Evolutionary conservation across 2,888 invertebrate species (phyloP).

Genomic region (Meteorus cinctellus): DNA sequence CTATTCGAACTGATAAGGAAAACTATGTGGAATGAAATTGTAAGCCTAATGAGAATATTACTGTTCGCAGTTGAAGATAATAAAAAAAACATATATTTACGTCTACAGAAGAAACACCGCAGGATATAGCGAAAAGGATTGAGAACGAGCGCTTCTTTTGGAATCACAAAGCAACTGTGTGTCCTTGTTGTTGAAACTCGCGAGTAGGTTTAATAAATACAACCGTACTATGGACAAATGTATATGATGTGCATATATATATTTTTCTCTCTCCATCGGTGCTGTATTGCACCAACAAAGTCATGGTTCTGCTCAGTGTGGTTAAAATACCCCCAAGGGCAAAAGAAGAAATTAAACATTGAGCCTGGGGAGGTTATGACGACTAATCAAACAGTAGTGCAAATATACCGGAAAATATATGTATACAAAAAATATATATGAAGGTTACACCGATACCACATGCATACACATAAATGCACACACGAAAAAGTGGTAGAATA

Average conservation of each 20-base stretch:
- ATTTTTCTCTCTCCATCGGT: constrained; percentile 6
- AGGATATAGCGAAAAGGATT: constrained; percentile 23
- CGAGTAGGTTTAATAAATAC: constrained; percentile 20
- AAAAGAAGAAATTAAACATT: constrained; percentile 65
- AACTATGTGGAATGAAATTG: too few species aligned
- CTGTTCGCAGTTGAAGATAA: background rate
- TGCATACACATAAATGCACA: background rate
- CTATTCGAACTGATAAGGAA: too few species aligned
- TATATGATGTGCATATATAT: constrained; percentile 17
- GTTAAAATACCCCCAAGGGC: constrained; percentile 23
- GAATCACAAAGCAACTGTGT: constrained; percentile 26
- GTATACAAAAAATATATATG: background rate
- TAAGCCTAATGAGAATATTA: background rate
- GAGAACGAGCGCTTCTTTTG: constrained; percentile 12
- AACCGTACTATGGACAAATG: constrained; percentile 19
- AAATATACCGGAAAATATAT: constrained; percentile 46
- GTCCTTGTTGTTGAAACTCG: constrained; percentile 17
- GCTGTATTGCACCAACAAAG: constrained; percentile 43
- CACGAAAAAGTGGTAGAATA: constrained; percentile 43
- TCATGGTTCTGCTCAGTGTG: background rate
- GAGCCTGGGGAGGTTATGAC: constrained; percentile 55
- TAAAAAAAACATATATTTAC: background rate
- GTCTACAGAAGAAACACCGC: background rate
- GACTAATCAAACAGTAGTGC: constrained; percentile 61
- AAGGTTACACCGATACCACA: constrained; percentile 23